Conservation (phyloP, 2,888 invertebrate genomes). For the Drosophila buzzatii region DNA sequence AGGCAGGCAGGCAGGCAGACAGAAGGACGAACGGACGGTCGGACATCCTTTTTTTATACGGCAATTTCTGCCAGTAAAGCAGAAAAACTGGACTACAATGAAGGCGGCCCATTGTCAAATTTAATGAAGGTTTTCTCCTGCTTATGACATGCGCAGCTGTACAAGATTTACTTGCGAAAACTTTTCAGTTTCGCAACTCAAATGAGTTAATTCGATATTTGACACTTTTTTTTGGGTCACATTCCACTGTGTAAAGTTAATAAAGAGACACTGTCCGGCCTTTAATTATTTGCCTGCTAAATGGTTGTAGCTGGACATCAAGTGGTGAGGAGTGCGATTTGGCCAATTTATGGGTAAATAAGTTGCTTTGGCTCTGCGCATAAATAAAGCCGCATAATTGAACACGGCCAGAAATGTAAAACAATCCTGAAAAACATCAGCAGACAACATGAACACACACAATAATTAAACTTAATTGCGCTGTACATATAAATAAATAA, state of each 20-base stretch:
- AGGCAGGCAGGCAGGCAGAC: slow-evolving; percentile 9
- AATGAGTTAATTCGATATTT: slow-evolving; percentile 81
- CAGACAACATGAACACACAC: slow-evolving; percentile 35
- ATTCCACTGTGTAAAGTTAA: slow-evolving; percentile 65
- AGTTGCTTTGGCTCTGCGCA: slow-evolving; percentile 63
- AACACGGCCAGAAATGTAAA: slow-evolving; percentile 45
- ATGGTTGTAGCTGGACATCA: slow-evolving; percentile 70
- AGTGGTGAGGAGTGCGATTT: slow-evolving; percentile 42
- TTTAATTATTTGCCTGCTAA: slow-evolving; percentile 79
- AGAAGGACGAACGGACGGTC: neutral
- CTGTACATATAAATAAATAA: slow-evolving; percentile 52
- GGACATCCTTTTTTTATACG: slow-evolving; percentile 49
- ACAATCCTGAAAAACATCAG: slow-evolving; percentile 38
- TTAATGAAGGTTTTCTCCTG: slow-evolving; percentile 79
- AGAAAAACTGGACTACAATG: slow-evolving; percentile 68
- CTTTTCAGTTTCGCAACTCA: slow-evolving; percentile 39
- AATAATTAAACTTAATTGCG: slow-evolving; percentile 75
- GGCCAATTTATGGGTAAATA: slow-evolving; percentile 71
- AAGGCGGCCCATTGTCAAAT: slow-evolving; percentile 69
- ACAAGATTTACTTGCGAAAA: slow-evolving; percentile 60
- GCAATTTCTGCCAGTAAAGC: slow-evolving; percentile 57
- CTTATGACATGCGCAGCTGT: slow-evolving; percentile 71
- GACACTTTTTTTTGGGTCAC: slow-evolving; percentile 72
- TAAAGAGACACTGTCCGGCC: slow-evolving; percentile 61
- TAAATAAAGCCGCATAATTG: slow-evolving; percentile 70